These are phyloP conservation scores for Promerops cafer DNA, from an alignment of 2,113 vertebrate genomes.

Conservation along the genomic window DNA sequence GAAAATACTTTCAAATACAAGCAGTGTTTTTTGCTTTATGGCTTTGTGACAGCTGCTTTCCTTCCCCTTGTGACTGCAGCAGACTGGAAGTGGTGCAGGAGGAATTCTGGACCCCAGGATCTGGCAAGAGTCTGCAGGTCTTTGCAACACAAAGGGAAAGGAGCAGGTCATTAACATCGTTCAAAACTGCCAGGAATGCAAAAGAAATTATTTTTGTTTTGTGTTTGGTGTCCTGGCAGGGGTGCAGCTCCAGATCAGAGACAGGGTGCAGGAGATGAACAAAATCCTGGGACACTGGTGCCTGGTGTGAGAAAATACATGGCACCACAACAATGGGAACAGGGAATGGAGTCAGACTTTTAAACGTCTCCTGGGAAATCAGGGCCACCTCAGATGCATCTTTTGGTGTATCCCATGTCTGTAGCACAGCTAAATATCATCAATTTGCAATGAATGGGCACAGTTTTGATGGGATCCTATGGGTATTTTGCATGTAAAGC, in stretches of 20 bases:
- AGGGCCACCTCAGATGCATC: background rate
- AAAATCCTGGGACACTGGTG: background rate
- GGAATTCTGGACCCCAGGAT: background rate
- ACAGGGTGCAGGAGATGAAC: background rate
- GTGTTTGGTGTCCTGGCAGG: background rate
- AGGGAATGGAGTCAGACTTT: background rate
- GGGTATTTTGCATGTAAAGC: background rate
- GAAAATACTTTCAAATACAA: background rate
- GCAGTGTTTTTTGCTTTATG: background rate
- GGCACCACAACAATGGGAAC: background rate
- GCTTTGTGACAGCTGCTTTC: background rate
- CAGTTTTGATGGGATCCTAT: background rate
- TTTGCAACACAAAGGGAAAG: background rate
- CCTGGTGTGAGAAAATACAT: background rate
- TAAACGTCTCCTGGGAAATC: background rate
- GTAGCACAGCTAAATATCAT: background rate
- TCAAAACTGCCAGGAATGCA: background rate
- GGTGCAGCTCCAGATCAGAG: background rate
- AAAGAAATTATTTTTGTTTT: background rate
- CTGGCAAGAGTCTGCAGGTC: background rate
- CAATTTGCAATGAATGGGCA: background rate
- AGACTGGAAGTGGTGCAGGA: background rate
- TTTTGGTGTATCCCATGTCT: background rate
- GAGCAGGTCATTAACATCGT: accelerated
- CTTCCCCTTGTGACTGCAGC: background rate